A percentile compares a stretch with the other conserved stretches of the same genome.
Conservation (phyloP, 2,113 vertebrate genomes). For the Cygnus atratus region DNA sequence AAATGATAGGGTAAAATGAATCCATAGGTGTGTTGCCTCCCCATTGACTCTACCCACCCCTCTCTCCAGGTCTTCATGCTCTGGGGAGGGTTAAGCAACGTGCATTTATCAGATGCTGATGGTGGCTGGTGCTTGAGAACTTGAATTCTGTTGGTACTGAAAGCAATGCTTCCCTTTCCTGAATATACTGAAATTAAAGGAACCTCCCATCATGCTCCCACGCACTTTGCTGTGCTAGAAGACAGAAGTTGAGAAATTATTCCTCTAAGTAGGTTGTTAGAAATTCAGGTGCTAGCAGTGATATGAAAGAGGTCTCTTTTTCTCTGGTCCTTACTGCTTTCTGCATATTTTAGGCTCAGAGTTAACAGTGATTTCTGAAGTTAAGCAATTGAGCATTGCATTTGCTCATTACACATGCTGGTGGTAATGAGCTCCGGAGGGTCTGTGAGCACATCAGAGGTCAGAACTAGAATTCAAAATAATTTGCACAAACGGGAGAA, state of each 20-base stretch:
- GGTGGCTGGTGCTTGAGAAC: background rate
- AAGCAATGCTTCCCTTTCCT: background rate
- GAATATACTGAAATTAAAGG: background rate
- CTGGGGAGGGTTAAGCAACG: background rate
- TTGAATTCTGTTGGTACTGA: background rate
- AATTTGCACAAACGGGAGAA: background rate
- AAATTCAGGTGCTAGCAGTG: background rate
- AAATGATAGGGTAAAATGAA: background rate
- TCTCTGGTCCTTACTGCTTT: background rate
- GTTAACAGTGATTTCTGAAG: background rate
- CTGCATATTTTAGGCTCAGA: background rate
- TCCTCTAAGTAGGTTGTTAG: background rate
- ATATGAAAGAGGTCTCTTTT: background rate
- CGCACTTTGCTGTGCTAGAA: background rate
- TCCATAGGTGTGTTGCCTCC: background rate
- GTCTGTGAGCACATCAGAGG: fast-evolving
- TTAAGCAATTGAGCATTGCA: background rate
- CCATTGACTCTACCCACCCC: background rate
- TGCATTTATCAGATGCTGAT: background rate
- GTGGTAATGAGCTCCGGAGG: background rate
- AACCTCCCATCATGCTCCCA: background rate
- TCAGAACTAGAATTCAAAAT: background rate
- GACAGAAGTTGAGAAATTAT: background rate
- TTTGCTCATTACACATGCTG: background rate
- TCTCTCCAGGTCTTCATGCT: background rate